A percentile compares a stretch with the other conserved stretches of the same genome.
Conservation (phyloP, 2,113 vertebrate genomes). For the Bothrops jararaca region DNA sequence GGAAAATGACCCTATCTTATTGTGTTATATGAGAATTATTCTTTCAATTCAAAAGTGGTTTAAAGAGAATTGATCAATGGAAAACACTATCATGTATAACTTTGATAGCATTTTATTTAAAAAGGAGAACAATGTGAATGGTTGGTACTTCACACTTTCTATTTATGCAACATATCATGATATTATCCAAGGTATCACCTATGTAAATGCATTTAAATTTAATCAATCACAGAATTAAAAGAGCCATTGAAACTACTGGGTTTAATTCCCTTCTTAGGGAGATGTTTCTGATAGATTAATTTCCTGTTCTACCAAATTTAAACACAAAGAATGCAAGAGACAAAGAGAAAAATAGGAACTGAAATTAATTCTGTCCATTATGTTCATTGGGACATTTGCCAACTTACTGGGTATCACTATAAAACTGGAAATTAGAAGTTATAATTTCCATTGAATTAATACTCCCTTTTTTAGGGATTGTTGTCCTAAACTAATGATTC, state of each 20-base stretch:
- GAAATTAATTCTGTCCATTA: not conserved
- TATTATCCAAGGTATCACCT: not conserved
- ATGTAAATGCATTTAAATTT: not conserved
- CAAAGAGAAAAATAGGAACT: not conserved
- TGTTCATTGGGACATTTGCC: not conserved
- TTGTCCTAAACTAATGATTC: not conserved
- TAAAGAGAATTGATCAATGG: not conserved
- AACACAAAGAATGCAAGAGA: not conserved
- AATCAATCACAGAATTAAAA: not conserved
- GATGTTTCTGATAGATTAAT: not conserved
- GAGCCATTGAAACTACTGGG: not conserved
- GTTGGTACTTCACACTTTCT: not conserved
- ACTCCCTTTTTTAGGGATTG: not conserved
- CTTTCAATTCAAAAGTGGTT: not conserved
- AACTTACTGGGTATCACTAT: not conserved
- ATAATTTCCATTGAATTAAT: not conserved
- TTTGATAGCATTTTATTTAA: not conserved
- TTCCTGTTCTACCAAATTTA: not conserved
- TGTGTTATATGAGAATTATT: not conserved
- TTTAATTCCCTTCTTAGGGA: not conserved
- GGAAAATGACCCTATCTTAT: not conserved
- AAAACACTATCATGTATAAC: not conserved
- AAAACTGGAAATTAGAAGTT: not conserved
- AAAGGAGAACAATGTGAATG: not conserved
- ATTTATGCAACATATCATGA: not conserved